A percentile compares a stretch with the other conserved stretches of the same genome.
These are phyloP conservation scores for Embiotoca jacksoni DNA, from an alignment of 2,113 vertebrate genomes.

Conservation along the genomic window DNA sequence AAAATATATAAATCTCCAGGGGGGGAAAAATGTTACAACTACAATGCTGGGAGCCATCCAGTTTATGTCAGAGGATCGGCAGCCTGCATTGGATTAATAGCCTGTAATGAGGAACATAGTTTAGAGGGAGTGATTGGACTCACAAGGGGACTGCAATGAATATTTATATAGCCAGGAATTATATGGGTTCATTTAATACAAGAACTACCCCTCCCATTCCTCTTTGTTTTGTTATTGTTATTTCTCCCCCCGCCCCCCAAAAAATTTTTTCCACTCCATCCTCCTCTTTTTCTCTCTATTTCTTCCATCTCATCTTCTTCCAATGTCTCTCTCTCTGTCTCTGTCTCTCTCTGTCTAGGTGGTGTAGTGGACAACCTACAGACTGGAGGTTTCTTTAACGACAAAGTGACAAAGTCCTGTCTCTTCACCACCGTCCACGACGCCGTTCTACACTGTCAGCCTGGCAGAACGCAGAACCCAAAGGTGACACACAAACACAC, in stretches of 20 bases:
- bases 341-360: conserved; percentile 58
- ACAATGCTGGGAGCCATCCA: background rate
- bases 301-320: background rate
- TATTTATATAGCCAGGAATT: conserved; percentile 11
- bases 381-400: conserved; percentile 88
- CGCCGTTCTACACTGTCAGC: conserved; percentile 82
- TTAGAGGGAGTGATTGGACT: background rate
- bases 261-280: background rate
- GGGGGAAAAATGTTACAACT: background rate
- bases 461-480: background rate
- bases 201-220: background rate
- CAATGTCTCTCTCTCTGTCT: background rate
- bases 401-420: conserved; percentile 87
- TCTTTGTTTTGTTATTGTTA: background rate
- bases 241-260: background rate
- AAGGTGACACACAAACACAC: background rate
- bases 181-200: background rate
- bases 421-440: conserved; percentile 90
- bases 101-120: conserved; percentile 6
- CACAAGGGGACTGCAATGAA: background rate
- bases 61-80: conserved; percentile 12
- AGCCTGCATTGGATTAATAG: background rate
- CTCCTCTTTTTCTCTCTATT: background rate
- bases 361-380: conserved; percentile 88
- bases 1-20: background rate